Conservation (phyloP, 2,797 vertebrate species). For the Lophotriccus pileatus region DNA sequence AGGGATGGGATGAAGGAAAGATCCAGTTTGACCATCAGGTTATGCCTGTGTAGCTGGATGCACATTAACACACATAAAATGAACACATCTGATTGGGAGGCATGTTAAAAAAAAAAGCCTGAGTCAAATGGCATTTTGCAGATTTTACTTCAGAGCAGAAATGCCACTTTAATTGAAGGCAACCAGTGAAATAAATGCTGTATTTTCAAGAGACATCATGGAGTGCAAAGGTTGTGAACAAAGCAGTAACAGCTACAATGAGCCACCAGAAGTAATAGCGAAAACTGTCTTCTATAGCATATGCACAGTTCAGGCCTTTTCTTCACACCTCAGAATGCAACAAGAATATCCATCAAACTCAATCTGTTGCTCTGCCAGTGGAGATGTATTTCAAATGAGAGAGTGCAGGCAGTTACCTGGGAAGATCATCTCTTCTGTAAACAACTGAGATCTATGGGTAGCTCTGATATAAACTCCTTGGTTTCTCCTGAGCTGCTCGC, state of each 20-base stretch:
- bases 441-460: neutral
- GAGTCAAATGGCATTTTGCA: conserved; percentile 48
- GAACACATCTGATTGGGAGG: neutral
- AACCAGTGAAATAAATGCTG: conserved; percentile 48
- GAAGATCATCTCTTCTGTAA: conserved; percentile 32
- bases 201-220: conserved; percentile 64
- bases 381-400: conserved; percentile 61
- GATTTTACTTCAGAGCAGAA: conserved; percentile 38
- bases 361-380: conserved; percentile 71
- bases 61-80: neutral
- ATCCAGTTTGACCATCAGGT: neutral
- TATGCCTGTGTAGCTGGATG: neutral
- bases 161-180: conserved; percentile 49
- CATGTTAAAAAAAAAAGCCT: neutral
- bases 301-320: conserved; percentile 76
- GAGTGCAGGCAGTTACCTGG: conserved; percentile 54
- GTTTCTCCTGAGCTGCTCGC: conserved; percentile 49
- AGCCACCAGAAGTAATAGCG: conserved; percentile 68
- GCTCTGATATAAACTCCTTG: neutral
- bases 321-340: conserved; percentile 76
- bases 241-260: conserved; percentile 75
- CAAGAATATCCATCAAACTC: conserved; percentile 73
- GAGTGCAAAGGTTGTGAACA: conserved; percentile 69
- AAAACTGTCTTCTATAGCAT: conserved; percentile 76
- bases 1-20: neutral